A percentile compares a stretch with the other conserved stretches of the same genome.
Evolutionary conservation across 2,113 vertebrate genomes (phyloP).

Genomic region (Dunckerocampus dactyliophorus): DNA sequence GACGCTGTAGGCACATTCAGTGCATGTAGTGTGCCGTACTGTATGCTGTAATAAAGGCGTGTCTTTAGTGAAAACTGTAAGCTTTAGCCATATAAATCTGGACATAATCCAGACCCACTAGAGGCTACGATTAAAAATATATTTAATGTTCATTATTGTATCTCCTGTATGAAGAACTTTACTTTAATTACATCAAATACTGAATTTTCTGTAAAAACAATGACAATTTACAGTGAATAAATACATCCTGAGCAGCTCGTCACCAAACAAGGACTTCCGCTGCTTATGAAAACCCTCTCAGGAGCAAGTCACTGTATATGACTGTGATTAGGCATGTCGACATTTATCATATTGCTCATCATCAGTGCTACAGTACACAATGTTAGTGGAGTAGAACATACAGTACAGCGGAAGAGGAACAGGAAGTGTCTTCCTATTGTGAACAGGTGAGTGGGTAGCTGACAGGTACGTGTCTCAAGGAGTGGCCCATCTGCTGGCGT

Average conservation of each 20-base stretch:
- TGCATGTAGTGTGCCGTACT: neutral
- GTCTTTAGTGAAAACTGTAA: neutral
- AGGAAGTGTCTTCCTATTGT: constrained; percentile 47
- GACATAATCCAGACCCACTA: neutral
- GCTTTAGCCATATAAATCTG: neutral
- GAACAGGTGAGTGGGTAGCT: constrained; percentile 67
- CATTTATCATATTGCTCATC: constrained; percentile 17
- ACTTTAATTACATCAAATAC: no score
- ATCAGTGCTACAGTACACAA: neutral
- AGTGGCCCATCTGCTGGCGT: constrained; percentile 57
- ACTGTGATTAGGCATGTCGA: neutral
- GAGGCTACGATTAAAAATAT: neutral
- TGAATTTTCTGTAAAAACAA: no score
- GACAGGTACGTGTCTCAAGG: constrained; percentile 65
- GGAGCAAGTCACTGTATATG: neutral
- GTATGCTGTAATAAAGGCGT: neutral
- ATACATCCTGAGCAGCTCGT: neutral
- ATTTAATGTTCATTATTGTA: no score
- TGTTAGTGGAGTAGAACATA: constrained; percentile 28
- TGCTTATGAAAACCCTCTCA: neutral
- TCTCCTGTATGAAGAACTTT: no score
- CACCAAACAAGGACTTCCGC: neutral
- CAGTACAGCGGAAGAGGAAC: constrained; percentile 35
- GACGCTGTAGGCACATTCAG: neutral
- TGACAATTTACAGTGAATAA: neutral